Percentiles rank a stretch among this genome's conserved stretches.
phyloP scores from a whole-genome alignment of 2,888 invertebrate species.

The Abrostola tripartita region DNA sequence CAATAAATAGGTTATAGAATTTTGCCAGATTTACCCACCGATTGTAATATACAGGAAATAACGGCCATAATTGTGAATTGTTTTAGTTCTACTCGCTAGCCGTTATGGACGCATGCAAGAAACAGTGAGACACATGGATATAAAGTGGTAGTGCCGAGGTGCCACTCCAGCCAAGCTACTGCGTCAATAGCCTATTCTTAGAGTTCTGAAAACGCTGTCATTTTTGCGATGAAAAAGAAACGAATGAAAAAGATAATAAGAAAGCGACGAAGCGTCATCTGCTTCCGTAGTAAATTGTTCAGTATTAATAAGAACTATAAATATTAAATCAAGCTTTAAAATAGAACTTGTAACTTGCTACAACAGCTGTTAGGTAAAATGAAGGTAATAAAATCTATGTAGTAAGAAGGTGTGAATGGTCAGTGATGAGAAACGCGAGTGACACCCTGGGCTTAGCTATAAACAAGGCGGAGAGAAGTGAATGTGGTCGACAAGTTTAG shows the following conservation, averaged over 20 bases:
- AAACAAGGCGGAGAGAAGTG: constrained; percentile 79
- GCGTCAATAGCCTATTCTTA: constrained; percentile 50
- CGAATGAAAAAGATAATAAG: constrained; percentile 43
- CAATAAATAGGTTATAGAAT: constrained; percentile 71
- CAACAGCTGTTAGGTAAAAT: constrained; percentile 26
- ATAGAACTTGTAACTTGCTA: constrained; percentile 38
- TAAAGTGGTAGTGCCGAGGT: constrained; percentile 74
- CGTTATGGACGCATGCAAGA: constrained; percentile 80
- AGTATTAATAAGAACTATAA: constrained; percentile 20
- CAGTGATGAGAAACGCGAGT: constrained; percentile 69
- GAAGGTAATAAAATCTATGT: constrained; percentile 20
- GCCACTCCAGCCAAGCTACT: constrained; percentile 74
- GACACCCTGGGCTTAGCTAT: constrained; percentile 80
- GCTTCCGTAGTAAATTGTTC: constrained; percentile 30
- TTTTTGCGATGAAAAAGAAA: constrained; percentile 41
- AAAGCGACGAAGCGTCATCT: constrained; percentile 59
- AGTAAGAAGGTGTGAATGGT: constrained; percentile 46
- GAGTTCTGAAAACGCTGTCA: constrained; percentile 35
- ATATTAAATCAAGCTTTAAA: constrained; percentile 32
- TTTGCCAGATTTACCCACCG: constrained; percentile 86
- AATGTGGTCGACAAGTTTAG: constrained; percentile 77
- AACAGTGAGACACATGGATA: constrained; percentile 67
- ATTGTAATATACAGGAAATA: constrained; percentile 78
- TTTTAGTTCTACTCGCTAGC: constrained; percentile 79
- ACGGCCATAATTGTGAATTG: constrained; percentile 80